Evolutionary conservation across 2,888 invertebrate genomes (phyloP).

Genomic region (Drosophila siamana): DNA sequence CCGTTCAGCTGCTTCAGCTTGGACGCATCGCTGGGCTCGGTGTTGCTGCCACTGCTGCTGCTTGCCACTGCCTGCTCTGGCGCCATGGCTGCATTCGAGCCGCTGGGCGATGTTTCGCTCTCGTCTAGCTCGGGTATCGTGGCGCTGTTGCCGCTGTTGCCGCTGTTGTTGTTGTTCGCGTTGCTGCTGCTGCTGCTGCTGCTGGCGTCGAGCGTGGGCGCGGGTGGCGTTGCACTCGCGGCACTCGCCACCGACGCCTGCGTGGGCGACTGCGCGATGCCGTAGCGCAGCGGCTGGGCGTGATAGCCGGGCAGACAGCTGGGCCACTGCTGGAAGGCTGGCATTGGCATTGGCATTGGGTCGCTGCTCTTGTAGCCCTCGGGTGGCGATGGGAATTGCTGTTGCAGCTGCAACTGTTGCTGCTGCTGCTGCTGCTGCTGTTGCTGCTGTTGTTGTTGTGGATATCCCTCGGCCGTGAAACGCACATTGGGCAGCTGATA

Average conservation of each 20-base stretch:
- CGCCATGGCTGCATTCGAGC: conserved; percentile 50
- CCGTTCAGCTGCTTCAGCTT: conserved; percentile 86
- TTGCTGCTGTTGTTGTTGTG: conserved; percentile 85
- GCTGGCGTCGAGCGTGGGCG: conserved; percentile 13
- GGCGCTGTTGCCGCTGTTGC: conserved; percentile 80
- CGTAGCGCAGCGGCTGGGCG: conserved; percentile 83
- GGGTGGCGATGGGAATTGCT: conserved; percentile 88
- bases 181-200: conserved; percentile 35
- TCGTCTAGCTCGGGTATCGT: conserved; percentile 85
- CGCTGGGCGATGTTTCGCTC: conserved; percentile 79
- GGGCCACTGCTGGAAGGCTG: conserved; percentile 86
- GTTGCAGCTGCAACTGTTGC: conserved; percentile 71
- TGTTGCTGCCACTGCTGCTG: conserved; percentile 30
- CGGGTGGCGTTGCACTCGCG: conserved; percentile 16
- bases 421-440: conserved; percentile 41
- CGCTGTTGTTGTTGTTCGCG: conserved; percentile 32
- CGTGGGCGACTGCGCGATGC: conserved; percentile 55
- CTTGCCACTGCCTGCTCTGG: conserved; percentile 4
- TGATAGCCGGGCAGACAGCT: conserved; percentile 86
- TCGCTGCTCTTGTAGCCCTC: conserved; percentile 88
- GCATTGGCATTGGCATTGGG: conserved; percentile 52
- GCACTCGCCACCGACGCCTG: conserved; percentile 20
- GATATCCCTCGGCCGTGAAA: conserved; percentile 93
- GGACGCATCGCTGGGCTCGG: conserved; percentile 62
- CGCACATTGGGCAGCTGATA: conserved; percentile 87